Evolutionary conservation across 2,797 vertebrate species (phyloP).

Genomic region (Microcaecilia unicolor): DNA sequence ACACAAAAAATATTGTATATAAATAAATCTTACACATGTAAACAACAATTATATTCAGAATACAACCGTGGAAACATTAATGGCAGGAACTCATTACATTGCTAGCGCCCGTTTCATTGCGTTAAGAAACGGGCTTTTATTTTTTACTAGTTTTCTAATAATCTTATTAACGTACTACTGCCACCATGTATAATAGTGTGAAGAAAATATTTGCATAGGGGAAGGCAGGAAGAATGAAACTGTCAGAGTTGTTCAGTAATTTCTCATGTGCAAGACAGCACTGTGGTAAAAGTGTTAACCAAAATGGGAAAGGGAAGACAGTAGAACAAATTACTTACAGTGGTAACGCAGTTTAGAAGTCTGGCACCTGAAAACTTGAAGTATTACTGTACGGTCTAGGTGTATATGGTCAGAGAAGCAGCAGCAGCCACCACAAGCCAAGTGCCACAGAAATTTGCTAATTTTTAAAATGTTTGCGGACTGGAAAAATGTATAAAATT

Average conservation of each 20-base stretch:
- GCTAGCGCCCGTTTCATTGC: too few relatives aligned
- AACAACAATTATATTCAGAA: too few relatives aligned
- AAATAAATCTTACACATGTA: too few relatives aligned
- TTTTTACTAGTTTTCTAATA: too few relatives aligned
- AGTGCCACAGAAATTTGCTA: background rate
- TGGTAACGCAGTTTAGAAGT: background rate
- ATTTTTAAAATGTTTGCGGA: constrained; percentile 12
- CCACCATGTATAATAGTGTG: too few relatives aligned
- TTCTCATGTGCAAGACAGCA: background rate
- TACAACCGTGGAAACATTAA: too few relatives aligned
- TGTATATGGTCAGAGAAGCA: background rate
- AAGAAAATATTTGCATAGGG: too few relatives aligned
- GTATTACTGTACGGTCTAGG: constrained; percentile 6
- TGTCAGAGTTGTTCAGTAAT: background rate
- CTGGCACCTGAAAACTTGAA: background rate
- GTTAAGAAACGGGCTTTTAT: too few relatives aligned
- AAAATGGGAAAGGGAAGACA: background rate
- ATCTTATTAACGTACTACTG: too few relatives aligned
- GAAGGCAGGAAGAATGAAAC: background rate
- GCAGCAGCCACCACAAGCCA: constrained; percentile 9
- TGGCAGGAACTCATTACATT: too few relatives aligned
- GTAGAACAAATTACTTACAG: constrained; percentile 14
- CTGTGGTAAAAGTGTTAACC: background rate
- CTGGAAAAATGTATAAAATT: constrained; percentile 10
- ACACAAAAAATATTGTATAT: too few relatives aligned